Conservation (phyloP, 1,140 invertebrate genomes). For the Pemphigus obesinymphae region DNA sequence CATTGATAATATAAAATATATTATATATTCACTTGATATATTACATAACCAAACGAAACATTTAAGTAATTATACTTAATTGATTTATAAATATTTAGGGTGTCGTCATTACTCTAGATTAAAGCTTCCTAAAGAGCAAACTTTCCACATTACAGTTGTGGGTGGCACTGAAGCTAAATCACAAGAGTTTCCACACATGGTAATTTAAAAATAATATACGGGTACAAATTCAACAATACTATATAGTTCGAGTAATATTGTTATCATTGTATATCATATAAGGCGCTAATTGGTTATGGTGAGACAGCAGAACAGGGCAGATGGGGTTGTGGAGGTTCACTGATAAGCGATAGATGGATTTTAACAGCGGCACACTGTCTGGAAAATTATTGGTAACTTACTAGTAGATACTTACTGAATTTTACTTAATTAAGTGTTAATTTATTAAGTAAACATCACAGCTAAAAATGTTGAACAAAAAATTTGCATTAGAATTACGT, state of each 20-base stretch:
- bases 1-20: too few species aligned
- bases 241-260: neutral
- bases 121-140: neutral
- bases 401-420: too few species aligned
- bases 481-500: too few species aligned
- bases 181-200: constrained; percentile 6
- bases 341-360: constrained; percentile 1
- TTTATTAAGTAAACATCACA: too few species aligned
- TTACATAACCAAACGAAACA: neutral
- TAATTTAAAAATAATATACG: neutral
- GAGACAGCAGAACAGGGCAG: too few species aligned
- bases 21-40: too few species aligned
- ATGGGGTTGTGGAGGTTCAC: neutral
- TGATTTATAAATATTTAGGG: neutral
- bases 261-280: neutral
- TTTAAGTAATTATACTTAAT: neutral
- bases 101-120: neutral
- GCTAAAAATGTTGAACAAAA: too few species aligned
- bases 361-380: neutral
- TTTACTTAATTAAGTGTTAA: too few species aligned
- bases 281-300: neutral
- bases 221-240: neutral
- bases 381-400: neutral
- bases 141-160: neutral
- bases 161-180: neutral